Evolutionary conservation across 2,888 invertebrate species (phyloP), one percentile per base, ranked within the genome.

Genomic region (Drosophila acutilabella): DNA sequence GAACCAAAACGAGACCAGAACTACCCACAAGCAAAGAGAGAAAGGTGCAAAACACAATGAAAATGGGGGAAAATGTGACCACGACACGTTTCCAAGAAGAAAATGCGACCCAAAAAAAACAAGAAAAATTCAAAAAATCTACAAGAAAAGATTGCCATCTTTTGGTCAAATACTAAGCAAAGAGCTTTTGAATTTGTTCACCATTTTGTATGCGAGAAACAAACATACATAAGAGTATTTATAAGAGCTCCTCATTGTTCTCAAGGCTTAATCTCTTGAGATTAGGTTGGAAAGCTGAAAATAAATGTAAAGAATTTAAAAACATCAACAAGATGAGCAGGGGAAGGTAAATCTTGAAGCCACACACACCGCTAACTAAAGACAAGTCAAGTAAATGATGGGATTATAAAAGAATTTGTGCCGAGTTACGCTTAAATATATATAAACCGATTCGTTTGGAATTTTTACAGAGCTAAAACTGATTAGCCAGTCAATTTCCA

Each of bases 11-110:
- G 23, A 33, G 45, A 50, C 47, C 41, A 38, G 26, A 66, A 66
- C 59, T 47, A 65, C 62, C 10, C 51, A n/a, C 26, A 30, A 23
- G 16, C 18, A 57, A 56, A 36, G 48, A 30, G 54, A 8, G 26
- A 51, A 59, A 67, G 62, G 45, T 52, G 52, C 36, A 44, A 23
- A 54, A 33, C 48, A 51, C 40, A 72, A 54, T 48, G 40, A 47
- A 51, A 68, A 72, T 68, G 36, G 33, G 48, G 20, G 44, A 52
- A 52, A 67, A 56, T 53, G 50, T 58, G 52, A 45, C 41, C 66
- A 59, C 18, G 33, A 44, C 75, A 67, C 59, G 59, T 67, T 56
- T 11, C 47, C 20, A 16, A 44, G 59, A 36, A 52, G 48, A 50
- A 65, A 70, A 70, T 60, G 48, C 48, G 30, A 41, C 36, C 40